These are phyloP conservation scores for Apotomis betuletana DNA, from an alignment of 2,888 invertebrate genomes.

Conservation along the genomic window DNA sequence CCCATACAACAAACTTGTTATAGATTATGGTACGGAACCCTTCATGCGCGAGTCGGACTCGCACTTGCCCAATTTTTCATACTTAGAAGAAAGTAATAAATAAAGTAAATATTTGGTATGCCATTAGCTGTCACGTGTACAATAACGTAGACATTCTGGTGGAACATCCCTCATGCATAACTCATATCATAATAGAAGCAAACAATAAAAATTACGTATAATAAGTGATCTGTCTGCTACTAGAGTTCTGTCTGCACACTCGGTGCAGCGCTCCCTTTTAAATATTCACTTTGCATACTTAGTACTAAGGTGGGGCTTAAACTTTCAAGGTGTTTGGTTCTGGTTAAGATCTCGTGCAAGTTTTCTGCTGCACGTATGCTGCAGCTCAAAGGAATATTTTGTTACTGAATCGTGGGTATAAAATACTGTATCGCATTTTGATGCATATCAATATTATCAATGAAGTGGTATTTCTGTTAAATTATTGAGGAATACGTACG, in stretches of 20 bases:
- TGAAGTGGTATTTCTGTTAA: neutral
- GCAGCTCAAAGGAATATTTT: slow-evolving; percentile 7
- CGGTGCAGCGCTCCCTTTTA: slow-evolving; percentile 52
- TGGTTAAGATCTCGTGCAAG: slow-evolving; percentile 29
- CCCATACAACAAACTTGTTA: no score
- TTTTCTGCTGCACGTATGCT: slow-evolving; percentile 27
- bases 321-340: slow-evolving; percentile 51
- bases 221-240: slow-evolving; percentile 30
- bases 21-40: no score
- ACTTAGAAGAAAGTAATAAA: no score
- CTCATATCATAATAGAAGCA: no score
- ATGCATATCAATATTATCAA: neutral
- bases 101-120: no score
- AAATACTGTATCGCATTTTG: neutral
- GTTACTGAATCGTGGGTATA: slow-evolving; percentile 1
- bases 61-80: no score
- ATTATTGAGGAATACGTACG: neutral
- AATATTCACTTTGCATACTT: slow-evolving; percentile 74
- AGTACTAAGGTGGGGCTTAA: slow-evolving; percentile 60
- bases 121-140: no score
- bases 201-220: no score
- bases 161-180: no score
- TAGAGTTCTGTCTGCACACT: neutral
- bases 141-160: no score
- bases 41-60: no score